Evolutionary conservation across 2,113 vertebrate genomes (phyloP).

Genomic region (Geococcyx californianus): DNA sequence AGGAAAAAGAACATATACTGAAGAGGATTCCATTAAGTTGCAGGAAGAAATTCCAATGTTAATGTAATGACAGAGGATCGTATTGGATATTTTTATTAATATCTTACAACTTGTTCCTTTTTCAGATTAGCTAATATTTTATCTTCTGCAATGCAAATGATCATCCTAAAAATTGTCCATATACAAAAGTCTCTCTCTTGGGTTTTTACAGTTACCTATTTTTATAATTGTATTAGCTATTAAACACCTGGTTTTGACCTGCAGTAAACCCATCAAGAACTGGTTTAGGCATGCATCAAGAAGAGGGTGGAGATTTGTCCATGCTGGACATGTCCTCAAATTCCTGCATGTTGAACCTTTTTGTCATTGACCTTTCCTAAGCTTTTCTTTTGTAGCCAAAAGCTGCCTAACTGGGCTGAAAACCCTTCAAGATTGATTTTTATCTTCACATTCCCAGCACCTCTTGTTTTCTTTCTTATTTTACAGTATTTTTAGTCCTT

Average conservation of each 20-base stretch:
- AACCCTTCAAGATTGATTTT: neutral
- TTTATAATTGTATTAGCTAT: neutral
- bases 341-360: neutral
- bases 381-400: neutral
- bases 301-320: neutral
- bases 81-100: neutral
- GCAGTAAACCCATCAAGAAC: neutral
- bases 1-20: neutral
- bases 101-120: neutral
- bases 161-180: neutral
- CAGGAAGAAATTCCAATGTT: neutral
- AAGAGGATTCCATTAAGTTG: neutral
- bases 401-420: neutral
- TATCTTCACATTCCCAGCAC: neutral
- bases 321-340: neutral
- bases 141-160: neutral
- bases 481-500: conserved; percentile 54
- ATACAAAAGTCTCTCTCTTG: neutral
- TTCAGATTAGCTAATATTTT: neutral
- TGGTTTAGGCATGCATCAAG: neutral
- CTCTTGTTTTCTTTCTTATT: conserved; percentile 12
- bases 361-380: neutral
- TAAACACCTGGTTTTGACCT: neutral
- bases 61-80: neutral
- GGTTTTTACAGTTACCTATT: neutral